Percentiles rank a stretch among this genome's conserved stretches.
phyloP scores from a whole-genome alignment of 2,888 invertebrate species.

The Drosophila pseudotakahashii region DNA sequence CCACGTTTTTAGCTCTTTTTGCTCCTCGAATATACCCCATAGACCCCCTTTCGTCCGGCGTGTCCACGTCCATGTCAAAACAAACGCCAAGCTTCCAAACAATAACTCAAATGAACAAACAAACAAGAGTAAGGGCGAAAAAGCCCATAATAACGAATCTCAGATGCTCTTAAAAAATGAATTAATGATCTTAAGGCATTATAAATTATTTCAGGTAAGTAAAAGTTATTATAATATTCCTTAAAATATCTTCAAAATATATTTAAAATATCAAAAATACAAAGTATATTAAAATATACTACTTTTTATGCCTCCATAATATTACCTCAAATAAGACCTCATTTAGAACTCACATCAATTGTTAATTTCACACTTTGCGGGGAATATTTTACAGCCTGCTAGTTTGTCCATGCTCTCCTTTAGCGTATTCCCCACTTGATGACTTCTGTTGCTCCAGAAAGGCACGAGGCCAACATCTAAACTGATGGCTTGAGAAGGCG shows the following conservation, averaged over 20 bases:
- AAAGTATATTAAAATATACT: not conserved
- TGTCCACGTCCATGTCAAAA: conserved; percentile 55
- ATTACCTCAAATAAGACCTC: not conserved
- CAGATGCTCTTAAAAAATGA: conserved; percentile 7
- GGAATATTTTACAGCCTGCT: conserved; percentile 2
- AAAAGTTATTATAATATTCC: too few relatives aligned
- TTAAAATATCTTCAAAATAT: not conserved
- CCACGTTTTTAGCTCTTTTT: conserved; percentile 53
- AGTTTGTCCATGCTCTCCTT: not conserved
- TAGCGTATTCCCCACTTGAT: conserved; percentile 21
- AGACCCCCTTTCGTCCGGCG: conserved; percentile 11
- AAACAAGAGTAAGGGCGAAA: conserved; percentile 48
- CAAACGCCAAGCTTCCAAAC: conserved; percentile 67
- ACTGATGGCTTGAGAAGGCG: conserved; percentile 32
- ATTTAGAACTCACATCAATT: not conserved
- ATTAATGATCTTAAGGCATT: not conserved
- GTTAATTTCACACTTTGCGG: not conserved
- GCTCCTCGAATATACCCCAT: not conserved
- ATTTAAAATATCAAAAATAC: not conserved
- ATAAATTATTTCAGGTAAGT: too few relatives aligned
- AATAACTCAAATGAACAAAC: conserved; percentile 76
- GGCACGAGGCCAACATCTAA: conserved; percentile 29
- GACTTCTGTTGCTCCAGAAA: conserved; percentile 22
- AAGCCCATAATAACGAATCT: conserved; percentile 2
- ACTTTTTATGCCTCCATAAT: not conserved